Base-by-base conservation (phyloP, 1,140 invertebrate species). In the Hirudo medicinalis region DNA sequence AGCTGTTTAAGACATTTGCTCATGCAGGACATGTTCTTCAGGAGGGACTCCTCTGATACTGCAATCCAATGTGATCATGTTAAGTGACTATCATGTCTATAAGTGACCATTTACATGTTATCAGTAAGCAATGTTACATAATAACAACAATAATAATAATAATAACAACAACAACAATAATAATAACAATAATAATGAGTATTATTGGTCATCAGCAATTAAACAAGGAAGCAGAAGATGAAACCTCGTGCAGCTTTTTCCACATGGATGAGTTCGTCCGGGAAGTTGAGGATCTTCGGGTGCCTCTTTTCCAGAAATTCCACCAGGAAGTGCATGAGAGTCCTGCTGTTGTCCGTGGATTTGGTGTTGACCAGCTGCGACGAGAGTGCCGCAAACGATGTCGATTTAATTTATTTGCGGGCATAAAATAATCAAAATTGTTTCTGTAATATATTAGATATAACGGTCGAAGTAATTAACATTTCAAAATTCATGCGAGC, bases 251-350 rank as follows among this genome's bases (percentile, higher is more conserved):
- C 82, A 60, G 85, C 85, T 75, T 81, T 80, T 29, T 84, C 83
- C 11, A 94, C 86, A 78, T 97, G 92, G 15, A 87, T 76, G 76
- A 97, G 84, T 82, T 97, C 94, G 75, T 95, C 91, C 13, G 86
- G 82, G 78, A 96, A 96, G 67, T 83, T 88, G 0, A 93, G 78
- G 13, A 88, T 85, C 43, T 97, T 91, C 0, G 91, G 89, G 80
- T 92, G 90, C 76, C 94, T 93, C 54, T 84, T 87, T 81, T 96
- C 91, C 73, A 95, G 87, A 0, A 88, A 89, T 75, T 94, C 88
- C 0, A 90, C 91, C 54, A 99, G 81, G 78, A 92, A 97, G 80
- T 98, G 94, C 63, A 98, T 84, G 27, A 99, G 82, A 0, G 94
- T 98, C 71, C 88, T 87, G 76, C 92, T 91, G 78, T 96, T 95